These are phyloP conservation scores for Podarcis muralis DNA, from an alignment of 2,113 vertebrate genomes.

Conservation along the genomic window DNA sequence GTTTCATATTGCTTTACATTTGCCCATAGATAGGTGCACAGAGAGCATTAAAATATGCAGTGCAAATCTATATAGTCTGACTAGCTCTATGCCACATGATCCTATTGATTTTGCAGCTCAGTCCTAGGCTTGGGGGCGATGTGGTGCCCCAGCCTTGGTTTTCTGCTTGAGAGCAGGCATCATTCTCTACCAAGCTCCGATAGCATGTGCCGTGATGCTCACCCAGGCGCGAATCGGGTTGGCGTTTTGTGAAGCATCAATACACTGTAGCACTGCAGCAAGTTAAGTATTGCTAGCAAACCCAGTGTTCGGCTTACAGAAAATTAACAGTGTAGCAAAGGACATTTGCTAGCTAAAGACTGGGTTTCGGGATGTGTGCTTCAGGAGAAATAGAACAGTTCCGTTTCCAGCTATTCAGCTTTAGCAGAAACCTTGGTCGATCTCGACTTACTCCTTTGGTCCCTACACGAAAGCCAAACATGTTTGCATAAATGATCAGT, in stretches of 20 bases:
- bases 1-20: neutral
- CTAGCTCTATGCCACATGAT: neutral
- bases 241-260: neutral
- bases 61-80: neutral
- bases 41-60: neutral
- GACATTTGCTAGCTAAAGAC: neutral
- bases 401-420: neutral
- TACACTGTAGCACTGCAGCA: fast-evolving
- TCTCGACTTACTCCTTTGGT: conserved; percentile 44
- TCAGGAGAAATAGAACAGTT: neutral
- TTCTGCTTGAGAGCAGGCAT: neutral
- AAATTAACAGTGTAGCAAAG: conserved; percentile 22
- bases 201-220: neutral
- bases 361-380: neutral
- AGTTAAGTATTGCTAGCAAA: neutral
- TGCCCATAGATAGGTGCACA: neutral
- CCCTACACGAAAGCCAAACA: neutral
- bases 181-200: neutral
- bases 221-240: neutral
- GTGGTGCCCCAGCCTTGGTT: neutral
- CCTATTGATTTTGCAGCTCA: neutral
- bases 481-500: neutral
- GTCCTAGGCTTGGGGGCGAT: neutral
- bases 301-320: neutral
- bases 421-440: conserved; percentile 53